Base-by-base conservation (phyloP, 2,888 invertebrate genomes). In the Boloria selene region DNA sequence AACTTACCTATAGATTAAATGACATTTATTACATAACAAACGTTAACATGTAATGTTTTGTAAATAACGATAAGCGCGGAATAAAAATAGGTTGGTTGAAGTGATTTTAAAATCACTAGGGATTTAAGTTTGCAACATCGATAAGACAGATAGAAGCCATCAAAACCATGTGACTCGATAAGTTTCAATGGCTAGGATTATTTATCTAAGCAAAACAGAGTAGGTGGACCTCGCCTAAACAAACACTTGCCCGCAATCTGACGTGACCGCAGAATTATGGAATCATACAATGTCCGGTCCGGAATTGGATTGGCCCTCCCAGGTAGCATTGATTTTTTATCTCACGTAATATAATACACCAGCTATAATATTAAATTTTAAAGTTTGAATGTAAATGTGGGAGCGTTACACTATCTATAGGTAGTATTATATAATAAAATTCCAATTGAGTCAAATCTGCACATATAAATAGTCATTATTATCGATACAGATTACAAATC, bases 261-360 rank as follows among this genome's bases (percentile, higher is more conserved):
- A 44, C 14, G 31, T 38, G 44, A 73, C 73, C 74, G 72, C 72
- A 72, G 70, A 63, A 65, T 70, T 70, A 65, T 68, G 62, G 69
- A 65, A 58, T 68, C 68, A 69, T 42, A 51, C 61, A 58, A 63
- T 65, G 69, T 73, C 73, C 71, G 73, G 74, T 59, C 72, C 38
- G 55, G 65, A 65, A 55, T 17, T 47, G 58, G 73, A 73, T 70
- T 60, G 54, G 74, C 62, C 74, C 75, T 67, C 75, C 75, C 78
- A 79, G 75, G 78, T 77, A 68, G 65, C 50, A 14, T 18, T 10
- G 16, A 16, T 22, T 49, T 64, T 55, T 64, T 45, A 31, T 38
- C 17, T 31, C 31, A 49, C 17, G 16, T 47, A 13, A 59, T n/a
- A 13, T 49, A 7, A 14, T 49, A 17, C 1, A 17, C 2, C 26